phyloP scores from a whole-genome alignment of 2,113 vertebrate species.

The Brienomyrus longianalis region DNA sequence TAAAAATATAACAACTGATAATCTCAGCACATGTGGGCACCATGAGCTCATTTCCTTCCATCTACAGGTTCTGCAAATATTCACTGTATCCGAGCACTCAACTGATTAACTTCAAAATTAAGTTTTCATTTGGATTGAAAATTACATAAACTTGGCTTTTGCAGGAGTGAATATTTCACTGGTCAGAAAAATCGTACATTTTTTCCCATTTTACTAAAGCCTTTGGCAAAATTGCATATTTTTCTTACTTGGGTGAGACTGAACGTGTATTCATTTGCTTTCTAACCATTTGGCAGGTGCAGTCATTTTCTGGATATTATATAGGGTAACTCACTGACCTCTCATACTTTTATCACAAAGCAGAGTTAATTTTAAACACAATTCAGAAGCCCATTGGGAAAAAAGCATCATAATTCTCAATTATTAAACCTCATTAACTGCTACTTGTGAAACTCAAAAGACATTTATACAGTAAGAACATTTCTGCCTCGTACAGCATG shows the following conservation, averaged over 20 bases:
- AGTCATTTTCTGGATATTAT: neutral
- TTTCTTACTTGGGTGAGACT: neutral
- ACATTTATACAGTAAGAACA: neutral
- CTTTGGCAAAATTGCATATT: neutral
- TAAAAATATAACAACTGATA: neutral
- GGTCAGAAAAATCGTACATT: neutral
- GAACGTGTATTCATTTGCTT: neutral
- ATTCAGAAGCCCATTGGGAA: neutral
- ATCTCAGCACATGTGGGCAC: neutral
- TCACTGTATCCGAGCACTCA: neutral
- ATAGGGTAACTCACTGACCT: neutral
- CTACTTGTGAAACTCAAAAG: neutral
- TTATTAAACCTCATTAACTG: slow-evolving; percentile 1
- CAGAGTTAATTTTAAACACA: neutral
- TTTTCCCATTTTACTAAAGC: neutral
- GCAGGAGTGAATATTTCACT: neutral
- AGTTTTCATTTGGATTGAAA: neutral
- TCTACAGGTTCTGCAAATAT: neutral
- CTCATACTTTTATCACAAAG: neutral
- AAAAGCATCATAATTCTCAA: neutral
- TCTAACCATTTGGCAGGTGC: neutral
- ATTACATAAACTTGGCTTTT: neutral
- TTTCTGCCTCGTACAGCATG: neutral
- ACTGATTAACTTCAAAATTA: neutral
- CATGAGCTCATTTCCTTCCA: neutral